These are phyloP conservation scores for Esox masquinongy DNA, from an alignment of 2,797 vertebrate genomes.

Conservation along the genomic window DNA sequence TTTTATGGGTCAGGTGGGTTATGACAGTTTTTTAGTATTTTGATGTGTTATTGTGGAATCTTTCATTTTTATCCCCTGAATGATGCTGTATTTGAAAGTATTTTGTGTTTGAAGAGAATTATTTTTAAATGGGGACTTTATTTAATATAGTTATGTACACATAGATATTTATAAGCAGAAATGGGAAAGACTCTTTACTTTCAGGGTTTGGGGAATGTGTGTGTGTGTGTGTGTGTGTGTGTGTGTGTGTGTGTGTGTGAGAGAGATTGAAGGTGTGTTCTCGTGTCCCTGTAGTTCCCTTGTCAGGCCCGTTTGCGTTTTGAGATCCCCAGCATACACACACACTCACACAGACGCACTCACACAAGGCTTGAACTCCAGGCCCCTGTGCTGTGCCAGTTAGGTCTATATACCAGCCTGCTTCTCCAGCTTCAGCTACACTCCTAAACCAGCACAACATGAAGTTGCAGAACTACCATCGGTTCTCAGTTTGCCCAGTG, in stretches of 20 bases:
- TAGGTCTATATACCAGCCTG: conserved; percentile 33
- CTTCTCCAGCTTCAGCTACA: conserved; percentile 31
- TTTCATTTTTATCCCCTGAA: conserved; percentile 63
- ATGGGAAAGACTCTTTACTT: conserved; percentile 37
- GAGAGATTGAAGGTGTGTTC: conserved; percentile 26
- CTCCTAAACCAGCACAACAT: conserved; percentile 51
- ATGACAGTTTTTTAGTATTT: conserved; percentile 56
- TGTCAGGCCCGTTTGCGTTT: conserved; percentile 26
- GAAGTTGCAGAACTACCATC: conserved; percentile 70
- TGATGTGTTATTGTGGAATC: conserved; percentile 52
- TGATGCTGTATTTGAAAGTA: conserved; percentile 64
- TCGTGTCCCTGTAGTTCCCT: conserved; percentile 12
- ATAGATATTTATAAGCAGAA: conserved; percentile 65
- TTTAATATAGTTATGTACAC: conserved; percentile 68
- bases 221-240: neutral
- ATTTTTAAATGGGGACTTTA: conserved; percentile 62
- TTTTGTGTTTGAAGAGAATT: conserved; percentile 61
- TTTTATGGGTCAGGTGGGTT: conserved; percentile 36
- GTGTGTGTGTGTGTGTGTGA: neutral
- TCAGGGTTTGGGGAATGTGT: conserved; percentile 23
- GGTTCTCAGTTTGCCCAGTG: conserved; percentile 28
- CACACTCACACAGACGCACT: too few species aligned
- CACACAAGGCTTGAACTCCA: conserved; percentile 22
- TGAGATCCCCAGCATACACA: conserved; percentile 42
- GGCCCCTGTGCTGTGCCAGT: conserved; percentile 28